Evolutionary conservation across 1,140 invertebrate species (phyloP), one percentile per base, ranked within the genome.

Genomic region (Chelonus insularis): DNA sequence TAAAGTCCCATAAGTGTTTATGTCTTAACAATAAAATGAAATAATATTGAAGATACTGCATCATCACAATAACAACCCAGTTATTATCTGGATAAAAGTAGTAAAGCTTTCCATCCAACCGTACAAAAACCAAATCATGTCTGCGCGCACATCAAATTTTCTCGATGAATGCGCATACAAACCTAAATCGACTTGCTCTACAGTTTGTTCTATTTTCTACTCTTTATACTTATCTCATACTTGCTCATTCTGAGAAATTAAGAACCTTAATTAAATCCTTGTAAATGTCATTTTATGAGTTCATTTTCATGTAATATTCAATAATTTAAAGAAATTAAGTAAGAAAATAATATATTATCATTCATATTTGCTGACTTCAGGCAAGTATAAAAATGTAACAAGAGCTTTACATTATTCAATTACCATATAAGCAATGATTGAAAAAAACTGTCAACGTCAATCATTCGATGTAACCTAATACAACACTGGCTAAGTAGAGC

Each of bases 251-350:
- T 4, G 12, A 32, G n/a, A 7, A 16, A 52, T 34, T 32, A 52
- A 34, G 29, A 52, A 14, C 36, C 4, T 21, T 66, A 68, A 69
- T 66, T 66, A 69, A 65, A 48, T 47, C 50, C 62, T 65, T 50
- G 60, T 65, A 63, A 67, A 25, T 48, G 61, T 63, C 16, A 39
- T 57, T 65, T 62, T 56, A 57, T 60, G 57, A 63, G 57, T 58
- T 57, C 41, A 48, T 68, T 56, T 48, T 62, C 61, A 62, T 52
- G 41, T n/a, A n/a, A n/a, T n/a, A n/a, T n/a, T n/a, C n/a, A n/a
- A n/a, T n/a, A n/a, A n/a, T n/a, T n/a, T n/a, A n/a, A n/a, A n/a
- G n/a, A n/a, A n/a, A n/a, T n/a, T n/a, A n/a, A n/a, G n/a, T n/a
- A n/a, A n/a, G n/a, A n/a, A n/a, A n/a, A n/a, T n/a, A n/a, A n/a